Base-by-base conservation (phyloP, 2,797 vertebrate species). In the Cuculus canorus region DNA sequence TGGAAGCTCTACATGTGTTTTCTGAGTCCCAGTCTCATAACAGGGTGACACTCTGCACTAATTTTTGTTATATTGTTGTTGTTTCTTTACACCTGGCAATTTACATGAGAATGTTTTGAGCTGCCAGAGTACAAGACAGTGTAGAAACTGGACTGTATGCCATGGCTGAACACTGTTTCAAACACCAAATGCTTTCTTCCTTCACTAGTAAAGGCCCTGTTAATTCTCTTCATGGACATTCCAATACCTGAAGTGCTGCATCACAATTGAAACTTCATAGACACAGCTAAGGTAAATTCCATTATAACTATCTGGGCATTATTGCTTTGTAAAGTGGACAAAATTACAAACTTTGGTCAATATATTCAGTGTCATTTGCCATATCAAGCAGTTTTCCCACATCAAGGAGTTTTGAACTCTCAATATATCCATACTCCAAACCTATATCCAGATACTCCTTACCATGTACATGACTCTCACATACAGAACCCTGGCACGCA, bases 231-330 rank as follows among this genome's bases (percentile, higher is more conserved):
- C 45, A 93, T 66, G 56, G 86, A 83, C 95, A 92, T 90, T 95
- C 68, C 61, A 75, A 3, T 33, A 77, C 32, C 71, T 83, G 64
- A 84, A 45, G 22, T 92, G n/a, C 82, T 92, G 86, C 75, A 61
- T 6, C 23, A 66, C 70, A 95, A 90, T 65, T 70, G 65, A 72
- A 90, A 70, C 64, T 81, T 95, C 61, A 64, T 37, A 86, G 32
- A 82, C 70, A 90, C 79, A 92, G 72, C 71, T 89, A 94, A 97
- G 61, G 71, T 84, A 95, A 96, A 95, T 94, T 93, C 71, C 60
- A 63, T 93, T 70, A 88, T 12, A 60, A 72, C 27, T 84, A 70
- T 63, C 47, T 70, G 76, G 71, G 82, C 78, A 95, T 24, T 27
- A 17, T 35, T 90, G 87, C 73, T 77, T 90, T 68, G 43, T 75